These are phyloP conservation scores for Chanos chanos DNA, from an alignment of 2,797 vertebrate genomes.

Conservation along the genomic window DNA sequence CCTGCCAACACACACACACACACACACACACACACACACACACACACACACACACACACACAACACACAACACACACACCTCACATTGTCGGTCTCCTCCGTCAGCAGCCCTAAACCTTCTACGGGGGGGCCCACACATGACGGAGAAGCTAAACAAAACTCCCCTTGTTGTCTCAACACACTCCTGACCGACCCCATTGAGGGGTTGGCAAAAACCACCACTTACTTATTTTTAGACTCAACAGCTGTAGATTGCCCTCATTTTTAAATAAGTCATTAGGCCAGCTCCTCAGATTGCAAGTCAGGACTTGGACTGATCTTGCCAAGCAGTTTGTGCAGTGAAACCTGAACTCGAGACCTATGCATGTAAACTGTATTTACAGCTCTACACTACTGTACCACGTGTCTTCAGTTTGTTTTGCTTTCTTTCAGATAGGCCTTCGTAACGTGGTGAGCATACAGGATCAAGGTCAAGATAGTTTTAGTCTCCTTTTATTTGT, in stretches of 20 bases:
- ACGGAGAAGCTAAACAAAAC: not conserved
- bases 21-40: not conserved
- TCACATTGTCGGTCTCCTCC: not conserved
- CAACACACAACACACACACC: too few relatives aligned
- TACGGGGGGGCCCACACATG: constrained; percentile 6
- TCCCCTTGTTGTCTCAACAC: not conserved
- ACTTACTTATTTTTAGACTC: constrained; percentile 22
- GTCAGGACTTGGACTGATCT: not conserved
- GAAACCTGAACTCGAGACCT: not conserved
- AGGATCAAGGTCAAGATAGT: too few relatives aligned
- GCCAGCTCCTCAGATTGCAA: not conserved
- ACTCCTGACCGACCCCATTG: not conserved
- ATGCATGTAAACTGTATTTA: not conserved
- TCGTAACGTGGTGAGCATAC: too few relatives aligned
- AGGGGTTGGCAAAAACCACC: not conserved
- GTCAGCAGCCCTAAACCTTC: constrained; percentile 13
- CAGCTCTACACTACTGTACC: too few relatives aligned
- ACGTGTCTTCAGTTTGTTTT: too few relatives aligned
- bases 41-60: not conserved
- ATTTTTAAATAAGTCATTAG: not conserved
- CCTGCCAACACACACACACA: not conserved
- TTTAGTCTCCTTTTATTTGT: too few relatives aligned
- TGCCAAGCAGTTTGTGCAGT: not conserved
- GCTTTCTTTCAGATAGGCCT: too few relatives aligned
- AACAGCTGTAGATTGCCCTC: constrained; percentile 12